A percentile compares a stretch with the other conserved stretches of the same genome.
Conservation (phyloP, 2,797 vertebrate species). For the Mormyrops attenuatus region DNA sequence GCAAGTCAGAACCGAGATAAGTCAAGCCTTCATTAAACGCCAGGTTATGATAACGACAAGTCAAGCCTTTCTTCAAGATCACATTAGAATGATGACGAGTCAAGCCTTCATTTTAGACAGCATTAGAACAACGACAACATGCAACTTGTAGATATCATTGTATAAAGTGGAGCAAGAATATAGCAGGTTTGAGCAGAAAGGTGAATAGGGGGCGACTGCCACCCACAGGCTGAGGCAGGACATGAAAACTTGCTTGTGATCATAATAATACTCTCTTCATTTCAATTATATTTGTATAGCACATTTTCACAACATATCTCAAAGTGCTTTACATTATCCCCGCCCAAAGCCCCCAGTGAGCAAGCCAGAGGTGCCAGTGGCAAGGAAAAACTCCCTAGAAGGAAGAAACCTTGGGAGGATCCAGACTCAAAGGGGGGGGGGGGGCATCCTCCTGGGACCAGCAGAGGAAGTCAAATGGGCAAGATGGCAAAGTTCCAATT, state of each 20-base stretch:
- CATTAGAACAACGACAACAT: neutral
- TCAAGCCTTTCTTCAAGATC: no score
- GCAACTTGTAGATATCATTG: neutral
- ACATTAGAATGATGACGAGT: no score
- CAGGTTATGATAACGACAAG: neutral
- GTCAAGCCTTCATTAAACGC: neutral
- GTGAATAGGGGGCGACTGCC: neutral
- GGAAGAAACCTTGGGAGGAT: no score
- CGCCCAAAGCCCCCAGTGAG: neutral
- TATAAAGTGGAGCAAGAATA: neutral
- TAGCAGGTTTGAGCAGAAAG: neutral
- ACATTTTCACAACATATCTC: neutral
- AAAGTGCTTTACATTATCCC: neutral
- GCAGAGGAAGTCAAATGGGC: no score
- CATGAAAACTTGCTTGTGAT: slow-evolving; percentile 7
- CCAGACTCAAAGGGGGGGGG: no score
- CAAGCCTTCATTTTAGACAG: neutral
- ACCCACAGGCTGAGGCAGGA: neutral
- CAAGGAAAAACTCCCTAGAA: no score
- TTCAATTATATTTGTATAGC: neutral
- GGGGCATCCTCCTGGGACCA: no score
- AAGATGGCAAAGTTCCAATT: no score
- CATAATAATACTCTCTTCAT: slow-evolving; percentile 48
- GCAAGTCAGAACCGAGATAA: neutral
- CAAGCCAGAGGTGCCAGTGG: no score